Evolutionary conservation across 2,797 vertebrate genomes (phyloP).

Genomic region (Pelodytes ibericus): DNA sequence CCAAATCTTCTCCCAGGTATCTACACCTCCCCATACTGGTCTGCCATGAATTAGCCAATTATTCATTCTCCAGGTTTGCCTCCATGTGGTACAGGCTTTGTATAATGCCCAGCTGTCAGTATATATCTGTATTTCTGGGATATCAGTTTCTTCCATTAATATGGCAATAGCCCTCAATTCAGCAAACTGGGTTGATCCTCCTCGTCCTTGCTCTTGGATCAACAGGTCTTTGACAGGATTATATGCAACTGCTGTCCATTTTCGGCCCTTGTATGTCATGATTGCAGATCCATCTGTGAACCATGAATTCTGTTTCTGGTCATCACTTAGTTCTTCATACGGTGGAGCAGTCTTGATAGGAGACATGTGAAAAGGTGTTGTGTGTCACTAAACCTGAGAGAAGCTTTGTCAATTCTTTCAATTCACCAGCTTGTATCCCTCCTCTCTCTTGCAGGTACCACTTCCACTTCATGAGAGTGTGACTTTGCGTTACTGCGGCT

Average conservation of each 20-base stretch:
- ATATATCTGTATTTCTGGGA: neutral
- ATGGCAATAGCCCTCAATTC: neutral
- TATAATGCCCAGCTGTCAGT: slow-evolving; percentile 15
- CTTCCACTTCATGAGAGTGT: too few relatives aligned
- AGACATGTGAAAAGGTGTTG: neutral
- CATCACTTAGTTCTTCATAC: neutral
- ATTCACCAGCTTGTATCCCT: too few relatives aligned
- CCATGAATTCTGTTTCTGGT: neutral
- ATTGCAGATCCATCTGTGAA: neutral
- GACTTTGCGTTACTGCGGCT: too few relatives aligned
- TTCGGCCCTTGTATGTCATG: too few relatives aligned
- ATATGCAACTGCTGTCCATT: neutral
- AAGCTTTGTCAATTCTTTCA: neutral
- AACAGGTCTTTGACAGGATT: neutral
- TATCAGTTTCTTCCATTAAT: neutral
- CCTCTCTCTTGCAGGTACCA: too few relatives aligned
- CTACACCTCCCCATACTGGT: neutral
- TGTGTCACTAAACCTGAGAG: neutral
- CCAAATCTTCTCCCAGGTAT: neutral
- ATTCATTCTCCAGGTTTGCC: neutral
- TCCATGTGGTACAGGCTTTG: neutral
- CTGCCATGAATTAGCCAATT: neutral
- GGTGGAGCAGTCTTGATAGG: neutral
- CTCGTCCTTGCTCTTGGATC: neutral
- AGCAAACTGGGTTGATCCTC: neutral